A percentile compares a stretch with the other conserved stretches of the same genome.
Evolutionary conservation across 2,113 vertebrate species (phyloP).

Genomic region (Thinocorus orbignyianus): DNA sequence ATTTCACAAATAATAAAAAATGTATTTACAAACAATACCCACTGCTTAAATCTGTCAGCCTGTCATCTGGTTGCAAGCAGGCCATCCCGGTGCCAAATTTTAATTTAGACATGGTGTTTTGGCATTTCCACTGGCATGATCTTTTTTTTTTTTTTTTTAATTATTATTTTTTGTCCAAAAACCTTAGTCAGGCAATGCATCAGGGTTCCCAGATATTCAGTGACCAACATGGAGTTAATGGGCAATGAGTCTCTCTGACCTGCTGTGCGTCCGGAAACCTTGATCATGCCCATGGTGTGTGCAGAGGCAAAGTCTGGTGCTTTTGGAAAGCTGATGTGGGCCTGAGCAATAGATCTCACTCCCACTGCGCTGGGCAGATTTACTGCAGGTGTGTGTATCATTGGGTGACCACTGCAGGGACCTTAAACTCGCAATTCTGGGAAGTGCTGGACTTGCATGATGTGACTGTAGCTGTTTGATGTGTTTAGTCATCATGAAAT

Average conservation of each 20-base stretch:
- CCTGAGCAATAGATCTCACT: neutral
- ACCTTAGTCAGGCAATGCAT: neutral
- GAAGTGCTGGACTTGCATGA: neutral
- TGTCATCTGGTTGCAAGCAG: neutral
- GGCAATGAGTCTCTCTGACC: neutral
- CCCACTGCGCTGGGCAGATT: neutral
- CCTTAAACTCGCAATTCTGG: neutral
- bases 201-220: neutral
- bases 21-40: neutral
- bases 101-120: neutral
- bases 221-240: neutral
- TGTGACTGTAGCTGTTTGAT: neutral
- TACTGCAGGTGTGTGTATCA: neutral
- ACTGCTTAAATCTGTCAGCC: neutral
- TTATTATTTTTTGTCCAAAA: neutral
- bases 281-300: neutral
- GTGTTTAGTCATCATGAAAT: neutral
- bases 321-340: neutral
- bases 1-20: neutral
- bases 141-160: neutral
- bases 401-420: neutral
- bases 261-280: neutral
- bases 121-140: neutral
- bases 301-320: neutral
- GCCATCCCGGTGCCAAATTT: neutral